Conservation (phyloP, 2,888 invertebrate genomes). For the Nemotelus nigrinus region DNA sequence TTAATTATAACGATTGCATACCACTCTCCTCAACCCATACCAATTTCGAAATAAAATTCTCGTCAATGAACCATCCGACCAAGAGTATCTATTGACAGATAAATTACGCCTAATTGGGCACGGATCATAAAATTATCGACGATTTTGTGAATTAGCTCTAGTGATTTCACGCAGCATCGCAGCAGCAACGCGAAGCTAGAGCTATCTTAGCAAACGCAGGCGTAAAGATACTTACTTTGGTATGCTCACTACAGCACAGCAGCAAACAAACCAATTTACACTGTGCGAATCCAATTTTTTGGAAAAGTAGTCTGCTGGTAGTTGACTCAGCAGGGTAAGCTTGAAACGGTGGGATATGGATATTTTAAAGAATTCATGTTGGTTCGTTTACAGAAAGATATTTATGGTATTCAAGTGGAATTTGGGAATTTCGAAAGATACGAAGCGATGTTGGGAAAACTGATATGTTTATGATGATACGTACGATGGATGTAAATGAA, state of each 20-base stretch:
- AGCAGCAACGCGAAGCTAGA: too few relatives aligned
- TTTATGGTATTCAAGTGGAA: neutral
- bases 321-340: too few relatives aligned
- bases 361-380: too few relatives aligned
- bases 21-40: too few relatives aligned
- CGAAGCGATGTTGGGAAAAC: neutral
- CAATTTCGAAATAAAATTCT: neutral
- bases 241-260: neutral
- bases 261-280: neutral
- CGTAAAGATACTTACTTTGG: too few relatives aligned
- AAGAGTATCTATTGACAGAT: neutral
- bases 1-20: too few relatives aligned
- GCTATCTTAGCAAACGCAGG: too few relatives aligned
- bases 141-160: neutral
- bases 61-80: neutral
- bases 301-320: neutral
- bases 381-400: neutral
- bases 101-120: neutral
- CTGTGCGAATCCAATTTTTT: neutral
- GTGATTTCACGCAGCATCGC: neutral
- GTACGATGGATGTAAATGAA: neutral
- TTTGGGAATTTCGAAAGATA: neutral
- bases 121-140: conserved; percentile 1
- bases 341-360: too few relatives aligned
- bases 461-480: neutral